Evolutionary conservation across 2,888 invertebrate genomes (phyloP), one percentile per base, ranked within the genome.

Genomic region (Monochamus alternatus): DNA sequence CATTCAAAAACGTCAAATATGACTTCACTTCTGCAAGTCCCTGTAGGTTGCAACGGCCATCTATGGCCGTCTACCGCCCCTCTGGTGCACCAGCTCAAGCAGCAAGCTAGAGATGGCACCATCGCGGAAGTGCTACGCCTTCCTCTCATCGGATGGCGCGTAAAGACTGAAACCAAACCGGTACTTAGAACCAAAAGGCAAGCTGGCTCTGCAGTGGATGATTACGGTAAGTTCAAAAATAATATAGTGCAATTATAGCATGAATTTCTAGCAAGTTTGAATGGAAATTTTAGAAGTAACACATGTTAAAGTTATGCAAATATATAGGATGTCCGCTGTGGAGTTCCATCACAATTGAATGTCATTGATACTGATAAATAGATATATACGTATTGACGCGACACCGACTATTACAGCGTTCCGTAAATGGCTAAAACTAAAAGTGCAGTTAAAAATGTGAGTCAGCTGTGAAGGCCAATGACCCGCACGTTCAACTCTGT

Each of bases 31-130:
- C 86, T 92, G 71, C 89, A 91, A 84, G 90, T 91, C 0, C 89
- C 94, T 91, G 94, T 95, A 74, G 96, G 96, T 3, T 96, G 96
- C 87, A 93, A 93, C 65, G 93, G 93, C 63, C 91, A 91, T 79
- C 89, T 95, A 43, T 93, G 94, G 92, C 88, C 90, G n/a, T 91
- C 92, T 67, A 93, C 94, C 83, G 91, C 91, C 58, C 90, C 93
- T 38, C 88, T 94, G 12, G 91, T 95, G n/a, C 92, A 93, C 47
- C 92, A 93, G 47, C 87, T 95, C 10, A 91, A 94, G 76, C 92
- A 93, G 67, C 93, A 94, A 82, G 91, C 95, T 0, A 90, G 91
- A 4, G 95, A 95, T 84, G 95, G 95, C 0, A 93, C 93, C 0
- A 90, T 96, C 71, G 90, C 93, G 30, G 92, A 93, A 85, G 91